Evolutionary conservation across 2,888 invertebrate species (phyloP), one percentile per base, ranked within the genome.

Genomic region (Tetrapedia diversipes): DNA sequence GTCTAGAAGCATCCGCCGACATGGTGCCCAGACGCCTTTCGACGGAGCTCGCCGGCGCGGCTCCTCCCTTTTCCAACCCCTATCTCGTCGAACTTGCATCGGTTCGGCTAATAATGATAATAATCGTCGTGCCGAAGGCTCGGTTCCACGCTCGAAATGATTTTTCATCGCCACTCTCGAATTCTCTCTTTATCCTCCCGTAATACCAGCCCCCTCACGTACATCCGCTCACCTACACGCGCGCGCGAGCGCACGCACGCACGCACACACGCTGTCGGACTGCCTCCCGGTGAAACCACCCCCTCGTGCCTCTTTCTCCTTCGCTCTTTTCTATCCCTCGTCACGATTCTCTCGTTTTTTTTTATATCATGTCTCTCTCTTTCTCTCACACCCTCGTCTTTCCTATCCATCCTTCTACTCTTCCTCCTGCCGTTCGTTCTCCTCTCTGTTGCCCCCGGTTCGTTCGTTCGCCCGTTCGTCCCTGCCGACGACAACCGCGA

Each of bases 131-230:
- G 67, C 56, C 54, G 61, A 72, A 82, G 76, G 74, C 72, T 77
- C 76, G 75, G 54, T 72, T 56, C 64, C 69, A 19, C 54, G 67
- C 41, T 75, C 79, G 74, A 80, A 84, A 83, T 87, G 80, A 87
- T 85, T 86, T 85, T 86, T 83, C 80, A 79, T 66, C 82, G 79
- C 68, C 81, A 81, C 82, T 87, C 79, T 83, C 80, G 78, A 86
- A 84, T 87, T 87, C 80, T 72, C 85, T 86, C 86, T 86, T 78
- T 75, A 77, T 85, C 78, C 78, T 68, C 60, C 64, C 67, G 74
- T 83, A 83, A 84, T 85, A 68, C 73, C 73, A 77, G 63, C 61
- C 72, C 76, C 39, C 53, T 80, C 83, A 63, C 72, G 70, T 73
- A 56, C 27, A 19, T 10, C 27, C 57, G 61, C 71, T 37, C 61